Base-by-base conservation (phyloP, 2,797 vertebrate genomes). In the Hoplostethus atlanticus region DNA sequence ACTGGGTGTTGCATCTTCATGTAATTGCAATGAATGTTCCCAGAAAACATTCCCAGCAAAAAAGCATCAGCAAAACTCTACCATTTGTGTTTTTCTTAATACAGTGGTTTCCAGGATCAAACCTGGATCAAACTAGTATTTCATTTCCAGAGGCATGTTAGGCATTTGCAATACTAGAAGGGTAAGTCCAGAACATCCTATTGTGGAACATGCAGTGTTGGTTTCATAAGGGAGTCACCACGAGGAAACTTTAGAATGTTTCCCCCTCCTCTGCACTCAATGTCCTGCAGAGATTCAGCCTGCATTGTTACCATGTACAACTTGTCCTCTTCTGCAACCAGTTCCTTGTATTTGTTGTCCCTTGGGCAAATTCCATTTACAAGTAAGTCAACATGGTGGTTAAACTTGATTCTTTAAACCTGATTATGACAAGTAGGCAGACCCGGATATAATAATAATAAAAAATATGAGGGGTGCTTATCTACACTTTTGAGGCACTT, bases 221-320 rank as follows among this genome's bases (percentile, higher is more conserved):
- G 31, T 68, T 78, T 87, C 68, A 85, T 12, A 28, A 61, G 74
- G 85, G 80, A 83, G 76, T 82, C 77, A 87, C 78, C 84, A 77
- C 21, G 0, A 75, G 84, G 78, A 86, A 85, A 86, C 53, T 77
- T 76, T 5, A 67, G 30, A 86, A 64, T 73, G 28, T 72, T 64
- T 30, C 69, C 71, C 44, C n/a, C 38, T 70, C 11, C 13, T 56
- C 44, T 68, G 57, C 13, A n/a, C 46, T 17, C 4, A 0, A 3
- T 28, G 15, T 42, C 31, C 16, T n/a, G 28, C 16, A 15, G 7
- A 21, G 15, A 57, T 6, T 6, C 50, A n/a, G 47, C 46, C 9
- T 64, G 30, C 12, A 56, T 8, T n/a, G 11, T 42, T 46, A 72
- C 25, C 1, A 0, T 6, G 31, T 54, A 54, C 62, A 61, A 40